Evolutionary conservation across 2,113 vertebrate genomes (phyloP).

Genomic region (Gopherus flavomarginatus): DNA sequence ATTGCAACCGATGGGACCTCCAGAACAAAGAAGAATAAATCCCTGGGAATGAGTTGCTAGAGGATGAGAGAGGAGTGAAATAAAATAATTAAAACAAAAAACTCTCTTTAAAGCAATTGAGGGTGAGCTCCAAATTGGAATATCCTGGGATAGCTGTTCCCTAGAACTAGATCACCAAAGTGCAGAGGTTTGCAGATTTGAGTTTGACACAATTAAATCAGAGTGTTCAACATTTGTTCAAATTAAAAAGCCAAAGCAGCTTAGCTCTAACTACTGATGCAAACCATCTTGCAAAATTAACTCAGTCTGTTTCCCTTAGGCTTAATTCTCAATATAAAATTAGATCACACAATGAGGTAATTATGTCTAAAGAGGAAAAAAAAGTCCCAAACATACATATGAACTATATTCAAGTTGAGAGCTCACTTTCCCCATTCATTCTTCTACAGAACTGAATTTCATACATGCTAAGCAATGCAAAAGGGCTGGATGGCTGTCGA

Average conservation of each 20-base stretch:
- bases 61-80: background rate
- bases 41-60: background rate
- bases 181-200: background rate
- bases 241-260: background rate
- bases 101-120: background rate
- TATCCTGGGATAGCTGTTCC: background rate
- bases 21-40: conserved; percentile 9
- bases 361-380: background rate
- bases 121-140: background rate
- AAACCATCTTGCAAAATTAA: background rate
- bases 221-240: background rate
- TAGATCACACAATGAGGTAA: background rate
- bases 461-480: background rate
- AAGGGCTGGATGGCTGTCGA: background rate
- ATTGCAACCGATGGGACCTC: background rate
- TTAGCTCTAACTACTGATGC: background rate
- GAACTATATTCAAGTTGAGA: fast-evolving
- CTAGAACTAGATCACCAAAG: background rate
- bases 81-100: background rate
- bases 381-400: fast-evolving
- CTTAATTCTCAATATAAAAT: background rate
- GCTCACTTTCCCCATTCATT: background rate
- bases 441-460: background rate
- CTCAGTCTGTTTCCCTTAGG: background rate
- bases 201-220: background rate